Percentiles rank a stretch among this genome's conserved stretches.
Evolutionary conservation across 1,140 invertebrate genomes (phyloP).

Genomic region (Cydia fagiglandana): DNA sequence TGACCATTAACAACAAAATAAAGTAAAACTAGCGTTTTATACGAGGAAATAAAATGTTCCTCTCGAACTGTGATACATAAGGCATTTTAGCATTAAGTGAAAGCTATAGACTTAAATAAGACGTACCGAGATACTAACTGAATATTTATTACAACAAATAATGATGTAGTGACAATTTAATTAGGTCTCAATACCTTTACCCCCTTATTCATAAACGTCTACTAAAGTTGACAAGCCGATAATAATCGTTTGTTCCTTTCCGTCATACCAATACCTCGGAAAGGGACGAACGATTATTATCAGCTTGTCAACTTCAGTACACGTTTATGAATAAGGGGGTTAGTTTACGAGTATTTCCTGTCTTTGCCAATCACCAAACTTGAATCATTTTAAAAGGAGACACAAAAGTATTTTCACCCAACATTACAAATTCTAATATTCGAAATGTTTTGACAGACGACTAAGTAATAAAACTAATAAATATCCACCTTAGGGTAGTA

Average conservation of each 20-base stretch:
- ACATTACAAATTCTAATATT: background rate
- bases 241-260: too few relatives aligned
- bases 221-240: too few relatives aligned
- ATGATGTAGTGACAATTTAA: background rate
- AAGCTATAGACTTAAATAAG: slow-evolving; percentile 25
- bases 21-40: slow-evolving; percentile 37
- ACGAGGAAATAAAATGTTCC: slow-evolving; percentile 33
- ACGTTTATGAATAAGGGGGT: too few relatives aligned
- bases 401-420: background rate
- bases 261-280: too few relatives aligned
- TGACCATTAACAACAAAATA: slow-evolving; percentile 56
- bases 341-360: background rate
- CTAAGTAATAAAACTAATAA: background rate
- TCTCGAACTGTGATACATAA: slow-evolving; percentile 29
- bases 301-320: too few relatives aligned
- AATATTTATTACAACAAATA: slow-evolving; percentile 14
- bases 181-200: background rate
- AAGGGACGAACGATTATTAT: too few relatives aligned
- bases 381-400: background rate
- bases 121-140: slow-evolving; percentile 7
- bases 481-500: background rate
- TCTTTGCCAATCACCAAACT: background rate
- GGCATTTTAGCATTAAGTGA: slow-evolving; percentile 23
- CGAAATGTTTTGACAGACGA: background rate
- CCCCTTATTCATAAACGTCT: too few relatives aligned